Evolutionary conservation across 1,140 invertebrate species (phyloP), one percentile per base, ranked within the genome.

Genomic region (Alviniconcha marisindica): DNA sequence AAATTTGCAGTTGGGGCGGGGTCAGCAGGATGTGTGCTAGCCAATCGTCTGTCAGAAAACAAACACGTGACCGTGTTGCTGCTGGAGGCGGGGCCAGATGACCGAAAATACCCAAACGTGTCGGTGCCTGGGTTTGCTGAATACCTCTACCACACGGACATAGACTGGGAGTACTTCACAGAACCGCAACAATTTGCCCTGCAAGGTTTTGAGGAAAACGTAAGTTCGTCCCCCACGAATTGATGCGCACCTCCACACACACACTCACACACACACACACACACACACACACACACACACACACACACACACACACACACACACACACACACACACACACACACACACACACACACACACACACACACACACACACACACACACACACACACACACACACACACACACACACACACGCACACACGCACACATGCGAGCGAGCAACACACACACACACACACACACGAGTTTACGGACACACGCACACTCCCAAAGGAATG

Each of bases 31-130:
- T 77, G 80, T 36, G 84, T 83, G 54, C 38, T 85, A 12, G 82
- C 84, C 76, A 83, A 69, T 51, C 82, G 84, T 24, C 51, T 85
- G 51, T 85, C 84, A 24, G 84, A 83, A 42, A 82, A 83, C 44
- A 76, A 24, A 12, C 71, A 83, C 56, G 82, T 83, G 24, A 85
- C 48, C 2, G 84, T 85, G 21, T 36, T 85, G 38, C 31, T 85
- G 36, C 44, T 85, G 73, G 84, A 85, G 51, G 84, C 84, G 24
- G 84, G 84, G 7, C 77, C 77, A 24, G 84, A 85, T 73, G 84
- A 85, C 73, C 77, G 82, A 14, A 71, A 74, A 28, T 44, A 85
- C 54, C 38, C 28, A 24, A 83, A 56, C 63, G 48, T 85, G n/a
- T 82, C 66, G 36, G 81, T 74, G 18, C 81, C 84, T 0, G 84